Evolutionary conservation across 2,888 invertebrate species (phyloP).

Genomic region (Tipula unca): DNA sequence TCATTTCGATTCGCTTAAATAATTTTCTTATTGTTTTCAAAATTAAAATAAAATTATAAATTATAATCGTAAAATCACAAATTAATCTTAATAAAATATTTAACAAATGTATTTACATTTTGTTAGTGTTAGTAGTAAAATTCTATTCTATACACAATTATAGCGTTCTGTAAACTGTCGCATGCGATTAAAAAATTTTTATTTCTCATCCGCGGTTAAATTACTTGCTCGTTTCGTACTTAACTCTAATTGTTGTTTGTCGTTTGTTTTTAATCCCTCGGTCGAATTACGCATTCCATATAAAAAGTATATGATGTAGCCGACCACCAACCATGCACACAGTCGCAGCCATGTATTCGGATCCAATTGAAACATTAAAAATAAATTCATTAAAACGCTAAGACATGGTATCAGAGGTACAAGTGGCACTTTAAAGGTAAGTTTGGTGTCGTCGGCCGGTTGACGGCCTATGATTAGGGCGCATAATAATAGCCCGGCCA

Average conservation of each 20-base stretch:
- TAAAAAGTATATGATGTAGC: conserved; percentile 76
- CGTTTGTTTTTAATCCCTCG: conserved; percentile 34
- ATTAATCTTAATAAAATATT: background rate
- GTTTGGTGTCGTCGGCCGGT: conserved; percentile 51
- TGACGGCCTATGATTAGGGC: conserved; percentile 58
- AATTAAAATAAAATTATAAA: background rate
- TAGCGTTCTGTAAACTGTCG: background rate
- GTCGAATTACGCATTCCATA: conserved; percentile 74
- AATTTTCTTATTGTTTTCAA: background rate
- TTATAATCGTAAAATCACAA: background rate
- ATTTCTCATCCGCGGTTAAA: background rate
- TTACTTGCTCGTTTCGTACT: background rate
- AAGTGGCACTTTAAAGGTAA: conserved; percentile 73
- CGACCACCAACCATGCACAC: conserved; percentile 72
- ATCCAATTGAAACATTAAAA: conserved; percentile 84
- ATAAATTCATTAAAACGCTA: conserved; percentile 79
- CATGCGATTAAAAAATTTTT: background rate
- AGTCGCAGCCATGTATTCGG: conserved; percentile 82
- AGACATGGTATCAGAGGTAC: conserved; percentile 78
- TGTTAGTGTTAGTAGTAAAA: background rate
- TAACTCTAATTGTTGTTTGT: background rate
- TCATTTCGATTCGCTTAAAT: background rate
- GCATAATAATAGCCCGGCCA: conserved; percentile 46
- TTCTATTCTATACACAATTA: background rate
- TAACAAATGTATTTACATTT: background rate